Conservation (phyloP, 2,797 vertebrate species). For the Aulostomus chinensis region DNA sequence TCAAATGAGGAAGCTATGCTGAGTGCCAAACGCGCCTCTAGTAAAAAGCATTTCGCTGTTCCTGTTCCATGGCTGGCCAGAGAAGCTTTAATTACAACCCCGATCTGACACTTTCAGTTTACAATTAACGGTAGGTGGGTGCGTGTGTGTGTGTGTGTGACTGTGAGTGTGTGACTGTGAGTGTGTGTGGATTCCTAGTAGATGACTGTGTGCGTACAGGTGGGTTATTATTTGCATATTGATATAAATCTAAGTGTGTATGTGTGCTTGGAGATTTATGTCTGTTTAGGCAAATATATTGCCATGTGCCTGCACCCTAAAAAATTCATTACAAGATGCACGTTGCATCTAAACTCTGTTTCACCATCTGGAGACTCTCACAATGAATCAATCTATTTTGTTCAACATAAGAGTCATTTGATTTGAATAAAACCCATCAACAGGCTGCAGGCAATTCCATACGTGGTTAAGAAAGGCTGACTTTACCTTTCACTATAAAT, state of each 20-base stretch:
- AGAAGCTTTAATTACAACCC: constrained; percentile 62
- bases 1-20: constrained; percentile 26
- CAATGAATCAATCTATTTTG: constrained; percentile 32
- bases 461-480: neutral
- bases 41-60: constrained; percentile 69
- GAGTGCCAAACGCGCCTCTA: constrained; percentile 33
- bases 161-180: neutral
- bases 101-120: constrained; percentile 47
- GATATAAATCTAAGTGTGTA: constrained; percentile 6
- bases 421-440: constrained; percentile 12
- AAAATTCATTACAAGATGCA: constrained; percentile 52
- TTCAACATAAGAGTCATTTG: constrained; percentile 18
- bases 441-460: constrained; percentile 1
- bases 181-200: neutral
- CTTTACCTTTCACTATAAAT: constrained; percentile 3
- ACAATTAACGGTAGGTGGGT: neutral
- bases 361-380: constrained; percentile 49
- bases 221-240: constrained; percentile 17
- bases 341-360: constrained; percentile 46
- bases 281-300: constrained; percentile 28
- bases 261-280: constrained; percentile 29
- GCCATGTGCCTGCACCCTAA: constrained; percentile 19
- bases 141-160: neutral
- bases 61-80: constrained; percentile 36
- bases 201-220: neutral